Conservation (phyloP, 2,888 invertebrate species). For the Nemurella pictetii region DNA sequence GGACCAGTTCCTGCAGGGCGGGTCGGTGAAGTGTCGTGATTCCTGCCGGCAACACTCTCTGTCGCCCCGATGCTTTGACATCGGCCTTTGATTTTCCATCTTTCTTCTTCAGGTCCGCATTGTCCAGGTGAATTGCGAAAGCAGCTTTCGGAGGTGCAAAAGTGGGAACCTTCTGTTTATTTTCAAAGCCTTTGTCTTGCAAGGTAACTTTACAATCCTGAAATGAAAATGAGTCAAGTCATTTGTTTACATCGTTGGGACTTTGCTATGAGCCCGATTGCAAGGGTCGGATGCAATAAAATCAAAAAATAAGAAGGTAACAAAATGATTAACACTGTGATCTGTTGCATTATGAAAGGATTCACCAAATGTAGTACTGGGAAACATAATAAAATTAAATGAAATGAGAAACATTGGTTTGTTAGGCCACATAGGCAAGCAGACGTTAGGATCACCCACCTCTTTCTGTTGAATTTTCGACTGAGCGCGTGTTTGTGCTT, state of each 20-base stretch:
- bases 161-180: background rate
- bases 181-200: background rate
- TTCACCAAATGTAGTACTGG: background rate
- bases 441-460: background rate
- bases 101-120: background rate
- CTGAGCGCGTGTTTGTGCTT: slow-evolving; percentile 48
- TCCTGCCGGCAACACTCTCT: background rate
- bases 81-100: background rate
- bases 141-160: background rate
- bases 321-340: too few relatives aligned
- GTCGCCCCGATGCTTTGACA: background rate
- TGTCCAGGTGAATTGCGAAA: background rate
- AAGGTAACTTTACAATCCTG: background rate
- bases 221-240: background rate
- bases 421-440: slow-evolving; percentile 7
- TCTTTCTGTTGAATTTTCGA: slow-evolving; percentile 21
- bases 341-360: background rate
- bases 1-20: slow-evolving; percentile 4
- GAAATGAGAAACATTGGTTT: background rate
- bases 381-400: too few relatives aligned
- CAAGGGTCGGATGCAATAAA: background rate
- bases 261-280: background rate
- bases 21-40: slow-evolving; percentile 15
- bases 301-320: background rate
- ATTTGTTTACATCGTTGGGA: background rate